Percentiles rank a stretch among this genome's conserved stretches.
Conservation (phyloP, 2,797 vertebrate genomes). For the Pantherophis vulpinus region DNA sequence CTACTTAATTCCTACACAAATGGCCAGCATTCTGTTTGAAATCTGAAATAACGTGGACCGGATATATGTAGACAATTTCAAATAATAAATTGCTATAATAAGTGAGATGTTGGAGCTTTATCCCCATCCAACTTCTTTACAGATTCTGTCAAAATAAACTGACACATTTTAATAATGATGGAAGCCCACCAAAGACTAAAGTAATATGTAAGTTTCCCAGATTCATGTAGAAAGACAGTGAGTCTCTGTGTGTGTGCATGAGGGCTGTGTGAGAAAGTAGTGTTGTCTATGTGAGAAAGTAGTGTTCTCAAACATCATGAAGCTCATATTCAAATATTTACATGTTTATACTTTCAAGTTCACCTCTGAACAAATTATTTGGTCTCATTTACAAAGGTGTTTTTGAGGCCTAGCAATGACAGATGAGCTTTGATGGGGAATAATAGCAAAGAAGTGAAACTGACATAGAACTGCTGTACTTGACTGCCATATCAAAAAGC, state of each 20-base stretch:
- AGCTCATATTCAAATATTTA: slow-evolving; percentile 73
- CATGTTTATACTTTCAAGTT: slow-evolving; percentile 66
- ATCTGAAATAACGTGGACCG: not conserved
- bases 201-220: slow-evolving; percentile 59
- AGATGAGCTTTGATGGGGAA: slow-evolving; percentile 67
- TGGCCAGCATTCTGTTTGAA: not conserved
- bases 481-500: slow-evolving; percentile 40
- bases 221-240: slow-evolving; percentile 55
- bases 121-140: slow-evolving; percentile 29
- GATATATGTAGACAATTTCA: not conserved
- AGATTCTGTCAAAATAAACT: slow-evolving; percentile 58
- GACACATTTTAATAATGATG: slow-evolving; percentile 64
- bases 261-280: slow-evolving; percentile 31
- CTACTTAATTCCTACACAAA: slow-evolving; percentile 16
- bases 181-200: slow-evolving; percentile 63
- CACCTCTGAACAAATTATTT: slow-evolving; percentile 69
- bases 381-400: slow-evolving; percentile 71
- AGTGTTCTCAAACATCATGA: slow-evolving; percentile 66
- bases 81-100: fast-evolving
- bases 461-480: slow-evolving; percentile 62
- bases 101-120: not conserved
- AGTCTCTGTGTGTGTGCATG: not conserved
- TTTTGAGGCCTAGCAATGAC: slow-evolving; percentile 56
- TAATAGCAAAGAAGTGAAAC: slow-evolving; percentile 67
- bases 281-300: not conserved